Conservation (phyloP, 1,140 invertebrate species). For the Hesperophylax magnus region DNA sequence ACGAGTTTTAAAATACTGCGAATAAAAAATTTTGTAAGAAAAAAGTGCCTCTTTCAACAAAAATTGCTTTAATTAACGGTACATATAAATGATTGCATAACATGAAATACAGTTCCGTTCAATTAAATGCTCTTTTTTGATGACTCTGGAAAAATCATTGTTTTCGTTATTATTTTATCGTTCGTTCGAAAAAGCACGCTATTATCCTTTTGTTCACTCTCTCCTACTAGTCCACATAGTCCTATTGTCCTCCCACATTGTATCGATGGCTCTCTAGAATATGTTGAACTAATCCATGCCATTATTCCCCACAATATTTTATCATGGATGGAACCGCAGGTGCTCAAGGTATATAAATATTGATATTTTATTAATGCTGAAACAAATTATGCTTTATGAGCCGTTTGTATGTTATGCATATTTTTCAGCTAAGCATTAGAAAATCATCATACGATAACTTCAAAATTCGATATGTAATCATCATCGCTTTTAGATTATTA, state of each 20-base stretch:
- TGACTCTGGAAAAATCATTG: neutral
- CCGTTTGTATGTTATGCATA: neutral
- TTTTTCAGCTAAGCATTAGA: too few relatives aligned
- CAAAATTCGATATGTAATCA: too few relatives aligned
- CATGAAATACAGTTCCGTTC: too few relatives aligned
- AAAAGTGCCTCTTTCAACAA: too few relatives aligned
- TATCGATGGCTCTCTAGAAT: conserved; percentile 12
- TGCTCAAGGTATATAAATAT: conserved; percentile 78
- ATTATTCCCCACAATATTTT: conserved; percentile 61
- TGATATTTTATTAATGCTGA: conserved; percentile 43
- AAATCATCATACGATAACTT: too few relatives aligned
- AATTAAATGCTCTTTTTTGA: too few relatives aligned
- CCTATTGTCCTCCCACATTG: neutral
- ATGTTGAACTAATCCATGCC: conserved; percentile 49
- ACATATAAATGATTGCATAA: too few relatives aligned
- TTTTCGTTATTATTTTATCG: neutral
- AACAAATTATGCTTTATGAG: conserved; percentile 39
- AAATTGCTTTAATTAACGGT: too few relatives aligned
- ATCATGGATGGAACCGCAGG: conserved; percentile 74
- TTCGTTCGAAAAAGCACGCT: conserved; percentile 19
- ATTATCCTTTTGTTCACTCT: neutral
- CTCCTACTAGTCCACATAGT: neutral
- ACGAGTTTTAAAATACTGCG: too few relatives aligned
- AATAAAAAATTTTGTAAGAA: too few relatives aligned
- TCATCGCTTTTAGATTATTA: too few relatives aligned